Conservation (phyloP, 2,888 invertebrate genomes). For the Athripsodes cinereus region DNA sequence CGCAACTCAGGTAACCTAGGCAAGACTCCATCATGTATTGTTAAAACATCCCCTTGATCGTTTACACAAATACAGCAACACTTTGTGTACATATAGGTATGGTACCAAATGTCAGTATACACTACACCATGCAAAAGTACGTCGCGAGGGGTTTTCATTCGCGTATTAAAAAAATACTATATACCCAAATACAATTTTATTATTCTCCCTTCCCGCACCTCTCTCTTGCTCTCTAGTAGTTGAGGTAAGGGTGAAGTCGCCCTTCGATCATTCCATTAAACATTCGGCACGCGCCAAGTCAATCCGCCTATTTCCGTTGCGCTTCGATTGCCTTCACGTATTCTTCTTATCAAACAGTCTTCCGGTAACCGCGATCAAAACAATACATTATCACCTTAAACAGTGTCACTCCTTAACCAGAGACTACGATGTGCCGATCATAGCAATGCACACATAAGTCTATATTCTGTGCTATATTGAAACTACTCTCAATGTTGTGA, state of each 20-base stretch:
- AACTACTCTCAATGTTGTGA: too few relatives aligned
- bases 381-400: neutral
- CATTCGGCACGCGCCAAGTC: slow-evolving; percentile 28
- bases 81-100: neutral
- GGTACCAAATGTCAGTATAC: slow-evolving; percentile 7
- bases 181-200: slow-evolving; percentile 20
- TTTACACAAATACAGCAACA: slow-evolving; percentile 6
- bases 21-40: slow-evolving; percentile 14
- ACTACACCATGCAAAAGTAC: slow-evolving; percentile 11
- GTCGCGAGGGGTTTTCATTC: slow-evolving; percentile 25
- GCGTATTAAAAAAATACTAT: slow-evolving; percentile 25
- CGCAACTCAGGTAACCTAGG: slow-evolving; percentile 6
- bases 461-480: too few relatives aligned
- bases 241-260: slow-evolving; percentile 9
- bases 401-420: neutral
- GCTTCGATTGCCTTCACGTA: slow-evolving; percentile 11
- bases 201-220: slow-evolving; percentile 12
- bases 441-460: too few relatives aligned
- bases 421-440: too few relatives aligned
- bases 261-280: slow-evolving; percentile 19
- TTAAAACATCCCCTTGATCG: slow-evolving; percentile 16
- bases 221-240: neutral
- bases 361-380: slow-evolving; percentile 12
- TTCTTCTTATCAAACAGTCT: slow-evolving; percentile 18
- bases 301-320: slow-evolving; percentile 21